phyloP scores from a whole-genome alignment of 1,140 invertebrate genomes.

The Hyposmocoma kahamanoa region DNA sequence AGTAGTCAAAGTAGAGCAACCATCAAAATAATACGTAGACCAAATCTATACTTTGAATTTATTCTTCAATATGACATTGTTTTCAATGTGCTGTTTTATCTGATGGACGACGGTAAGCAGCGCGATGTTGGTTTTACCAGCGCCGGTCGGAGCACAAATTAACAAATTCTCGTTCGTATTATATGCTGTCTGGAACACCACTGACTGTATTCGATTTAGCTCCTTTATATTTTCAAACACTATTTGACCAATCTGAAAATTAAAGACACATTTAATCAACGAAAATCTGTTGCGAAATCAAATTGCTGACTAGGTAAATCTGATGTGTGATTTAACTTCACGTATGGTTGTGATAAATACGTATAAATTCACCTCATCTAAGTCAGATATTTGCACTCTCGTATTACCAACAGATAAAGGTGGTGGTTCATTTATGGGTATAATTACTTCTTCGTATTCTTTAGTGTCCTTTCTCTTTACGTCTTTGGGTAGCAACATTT shows the following conservation, averaged over 20 bases:
- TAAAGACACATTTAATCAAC: conserved; percentile 10
- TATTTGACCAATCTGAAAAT: conserved; percentile 82
- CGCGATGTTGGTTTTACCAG: conserved; percentile 99
- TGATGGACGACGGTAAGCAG: conserved; percentile 94
- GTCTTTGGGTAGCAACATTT: conserved; percentile 87
- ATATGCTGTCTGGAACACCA: conserved; percentile 97
- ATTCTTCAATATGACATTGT: conserved; percentile 88
- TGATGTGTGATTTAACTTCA: no score
- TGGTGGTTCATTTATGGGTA: conserved; percentile 83
- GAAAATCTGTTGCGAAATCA: no score
- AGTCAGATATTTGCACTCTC: conserved; percentile 79
- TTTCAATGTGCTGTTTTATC: conserved; percentile 88
- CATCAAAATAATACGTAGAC: no score
- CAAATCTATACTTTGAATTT: conserved; percentile 88
- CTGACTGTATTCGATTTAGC: conserved; percentile 96
- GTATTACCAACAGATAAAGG: conserved; percentile 80
- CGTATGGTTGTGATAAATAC: not conserved
- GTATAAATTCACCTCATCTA: conserved; percentile 81
- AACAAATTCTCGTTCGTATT: conserved; percentile 97
- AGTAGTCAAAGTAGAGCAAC: no score
- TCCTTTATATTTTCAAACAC: conserved; percentile 90
- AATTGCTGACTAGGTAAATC: no score
- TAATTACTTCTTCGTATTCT: conserved; percentile 90
- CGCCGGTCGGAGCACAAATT: conserved; percentile 96
- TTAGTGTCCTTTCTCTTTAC: conserved; percentile 81